Evolutionary conservation across 2,888 invertebrate genomes (phyloP).

Genomic region (Barypeithes pellucidus): DNA sequence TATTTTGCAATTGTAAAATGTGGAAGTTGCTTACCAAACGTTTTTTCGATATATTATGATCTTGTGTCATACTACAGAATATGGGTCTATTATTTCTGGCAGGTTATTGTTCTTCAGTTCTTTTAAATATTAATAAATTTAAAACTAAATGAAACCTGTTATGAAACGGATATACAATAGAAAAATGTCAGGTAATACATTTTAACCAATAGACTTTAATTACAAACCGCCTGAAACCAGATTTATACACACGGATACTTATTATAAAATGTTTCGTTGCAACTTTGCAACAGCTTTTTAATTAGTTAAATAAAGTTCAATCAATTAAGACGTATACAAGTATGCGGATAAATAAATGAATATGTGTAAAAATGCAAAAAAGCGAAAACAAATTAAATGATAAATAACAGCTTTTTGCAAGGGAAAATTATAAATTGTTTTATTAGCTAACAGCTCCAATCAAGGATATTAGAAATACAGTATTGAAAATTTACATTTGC

Average conservation of each 20-base stretch:
- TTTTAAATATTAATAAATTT: too few species aligned
- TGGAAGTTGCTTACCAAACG: too few species aligned
- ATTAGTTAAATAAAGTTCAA: slow-evolving; percentile 12
- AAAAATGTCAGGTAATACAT: neutral
- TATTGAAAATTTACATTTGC: slow-evolving; percentile 17
- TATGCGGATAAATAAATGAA: slow-evolving; percentile 24
- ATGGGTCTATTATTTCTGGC: too few species aligned
- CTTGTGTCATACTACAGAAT: too few species aligned
- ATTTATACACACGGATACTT: neutral
- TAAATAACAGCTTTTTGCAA: slow-evolving; percentile 34
- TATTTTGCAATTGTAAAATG: too few species aligned
- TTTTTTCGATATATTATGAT: too few species aligned
- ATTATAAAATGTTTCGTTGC: neutral
- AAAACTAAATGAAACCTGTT: too few species aligned
- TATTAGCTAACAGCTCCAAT: slow-evolving; percentile 41
- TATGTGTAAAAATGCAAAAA: neutral
- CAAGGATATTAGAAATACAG: slow-evolving; percentile 30
- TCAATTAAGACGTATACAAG: slow-evolving; percentile 9
- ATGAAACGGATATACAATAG: neutral
- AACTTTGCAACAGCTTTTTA: slow-evolving; percentile 4
- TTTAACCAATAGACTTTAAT: neutral
- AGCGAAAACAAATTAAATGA: slow-evolving; percentile 17
- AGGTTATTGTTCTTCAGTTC: too few species aligned
- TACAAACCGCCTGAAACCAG: slow-evolving; percentile 8
- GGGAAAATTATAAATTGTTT: slow-evolving; percentile 40